Evolutionary conservation across 2,888 invertebrate species (phyloP).

Genomic region (Allacma fusca): DNA sequence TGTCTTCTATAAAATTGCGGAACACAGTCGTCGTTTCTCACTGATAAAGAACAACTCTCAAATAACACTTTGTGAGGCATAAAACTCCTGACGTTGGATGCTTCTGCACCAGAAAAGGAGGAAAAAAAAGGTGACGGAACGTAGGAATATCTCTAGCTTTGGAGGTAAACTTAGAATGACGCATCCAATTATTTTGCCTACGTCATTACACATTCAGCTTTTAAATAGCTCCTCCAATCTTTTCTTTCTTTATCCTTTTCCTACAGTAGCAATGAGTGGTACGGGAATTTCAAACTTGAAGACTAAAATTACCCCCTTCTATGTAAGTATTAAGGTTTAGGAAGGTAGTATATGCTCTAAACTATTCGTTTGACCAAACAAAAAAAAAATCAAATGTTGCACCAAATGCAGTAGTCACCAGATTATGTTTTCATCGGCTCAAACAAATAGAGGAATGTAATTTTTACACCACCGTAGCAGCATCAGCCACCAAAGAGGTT

Average conservation of each 20-base stretch:
- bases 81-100: neutral
- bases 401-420: no score
- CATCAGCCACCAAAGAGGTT: no score
- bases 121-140: constrained; percentile 15
- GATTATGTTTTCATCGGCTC: no score
- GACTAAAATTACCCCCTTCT: neutral
- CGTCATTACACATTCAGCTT: constrained; percentile 32
- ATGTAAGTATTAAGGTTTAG: no score
- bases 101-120: neutral
- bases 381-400: no score
- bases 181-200: constrained; percentile 40
- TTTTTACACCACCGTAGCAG: no score
- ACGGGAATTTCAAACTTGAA: neutral
- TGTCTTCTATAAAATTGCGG: neutral
- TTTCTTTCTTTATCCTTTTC: constrained; percentile 13
- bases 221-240: constrained; percentile 30
- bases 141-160: constrained; percentile 16
- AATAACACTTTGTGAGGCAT: neutral
- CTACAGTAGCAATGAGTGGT: neutral
- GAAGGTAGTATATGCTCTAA: no score
- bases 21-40: neutral
- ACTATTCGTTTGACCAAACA: no score
- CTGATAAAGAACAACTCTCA: constrained; percentile 6
- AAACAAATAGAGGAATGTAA: no score
- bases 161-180: constrained; percentile 34